phyloP scores from a whole-genome alignment of 1,140 invertebrate species.

The Diplogasteroides magnus region DNA sequence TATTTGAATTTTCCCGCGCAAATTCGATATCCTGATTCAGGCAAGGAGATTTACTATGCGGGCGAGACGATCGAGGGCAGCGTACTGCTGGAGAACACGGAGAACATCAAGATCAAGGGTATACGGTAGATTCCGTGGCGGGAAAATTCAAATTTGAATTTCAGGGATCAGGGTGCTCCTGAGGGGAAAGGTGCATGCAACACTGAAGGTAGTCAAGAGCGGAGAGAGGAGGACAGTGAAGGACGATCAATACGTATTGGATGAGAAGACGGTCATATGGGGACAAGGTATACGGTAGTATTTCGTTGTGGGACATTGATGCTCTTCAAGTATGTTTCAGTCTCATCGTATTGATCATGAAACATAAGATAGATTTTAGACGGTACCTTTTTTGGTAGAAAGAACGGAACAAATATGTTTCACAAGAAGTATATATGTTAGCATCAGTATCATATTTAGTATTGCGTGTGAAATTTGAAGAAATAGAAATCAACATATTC shows the following conservation, averaged over 20 bases:
- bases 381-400: no score
- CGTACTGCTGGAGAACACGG: constrained; percentile 49
- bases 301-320: not conserved
- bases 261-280: constrained; percentile 72
- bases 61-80: constrained; percentile 42
- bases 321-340: no score
- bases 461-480: constrained; percentile 5
- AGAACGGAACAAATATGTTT: no score
- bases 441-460: not conserved
- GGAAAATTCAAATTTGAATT: constrained; percentile 15
- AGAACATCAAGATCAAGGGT: constrained; percentile 52
- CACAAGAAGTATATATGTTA: no score
- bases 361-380: no score
- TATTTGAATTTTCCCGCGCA: constrained; percentile 6
- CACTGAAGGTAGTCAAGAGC: constrained; percentile 75
- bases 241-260: constrained; percentile 76
- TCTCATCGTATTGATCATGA: no score
- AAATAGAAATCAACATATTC: not conserved
- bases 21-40: constrained; percentile 1
- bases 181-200: constrained; percentile 72
- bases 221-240: constrained; percentile 72
- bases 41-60: constrained; percentile 46
- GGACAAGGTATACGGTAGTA: constrained; percentile 65
- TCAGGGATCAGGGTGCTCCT: constrained; percentile 70
- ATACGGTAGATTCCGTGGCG: no score